Conservation (phyloP, 1,140 invertebrate genomes). For the Drosophila virilis region DNA sequence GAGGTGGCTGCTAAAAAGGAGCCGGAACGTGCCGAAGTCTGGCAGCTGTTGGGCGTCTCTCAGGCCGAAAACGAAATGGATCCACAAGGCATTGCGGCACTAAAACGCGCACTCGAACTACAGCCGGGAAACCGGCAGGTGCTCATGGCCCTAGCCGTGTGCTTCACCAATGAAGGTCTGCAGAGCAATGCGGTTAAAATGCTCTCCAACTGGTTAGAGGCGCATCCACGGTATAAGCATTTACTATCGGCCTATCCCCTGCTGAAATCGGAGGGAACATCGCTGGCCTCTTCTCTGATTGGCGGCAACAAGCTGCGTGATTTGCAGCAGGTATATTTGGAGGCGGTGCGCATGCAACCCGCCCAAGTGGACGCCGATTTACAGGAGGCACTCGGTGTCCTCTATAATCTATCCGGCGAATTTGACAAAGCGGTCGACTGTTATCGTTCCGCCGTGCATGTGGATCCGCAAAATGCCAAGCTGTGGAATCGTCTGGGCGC, state of each 20-base stretch:
- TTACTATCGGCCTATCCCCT: conserved; percentile 86
- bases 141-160: conserved; percentile 95
- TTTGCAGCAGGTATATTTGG: conserved; percentile 93
- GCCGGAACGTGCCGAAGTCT: conserved; percentile 91
- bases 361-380: conserved; percentile 95
- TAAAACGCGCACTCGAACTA: conserved; percentile 93
- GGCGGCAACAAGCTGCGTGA: conserved; percentile 84
- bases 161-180: conserved; percentile 97
- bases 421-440: conserved; percentile 99
- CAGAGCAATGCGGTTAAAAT: conserved; percentile 90
- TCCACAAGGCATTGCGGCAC: conserved; percentile 93
- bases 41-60: conserved; percentile 92
- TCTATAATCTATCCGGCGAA: conserved; percentile 97
- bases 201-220: conserved; percentile 92
- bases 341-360: conserved; percentile 93
- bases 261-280: conserved; percentile 33
- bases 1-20: conserved; percentile 97
- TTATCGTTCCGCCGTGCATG: conserved; percentile 94
- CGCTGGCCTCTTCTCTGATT: conserved; percentile 71
- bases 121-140: conserved; percentile 93
- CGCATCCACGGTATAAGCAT: conserved; percentile 93
- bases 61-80: conserved; percentile 93
- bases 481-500: conserved; percentile 99
- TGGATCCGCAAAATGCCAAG: conserved; percentile 93
- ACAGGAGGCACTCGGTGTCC: conserved; percentile 96